Base-by-base conservation (phyloP, 2,797 vertebrate species). In the Microcaecilia unicolor region DNA sequence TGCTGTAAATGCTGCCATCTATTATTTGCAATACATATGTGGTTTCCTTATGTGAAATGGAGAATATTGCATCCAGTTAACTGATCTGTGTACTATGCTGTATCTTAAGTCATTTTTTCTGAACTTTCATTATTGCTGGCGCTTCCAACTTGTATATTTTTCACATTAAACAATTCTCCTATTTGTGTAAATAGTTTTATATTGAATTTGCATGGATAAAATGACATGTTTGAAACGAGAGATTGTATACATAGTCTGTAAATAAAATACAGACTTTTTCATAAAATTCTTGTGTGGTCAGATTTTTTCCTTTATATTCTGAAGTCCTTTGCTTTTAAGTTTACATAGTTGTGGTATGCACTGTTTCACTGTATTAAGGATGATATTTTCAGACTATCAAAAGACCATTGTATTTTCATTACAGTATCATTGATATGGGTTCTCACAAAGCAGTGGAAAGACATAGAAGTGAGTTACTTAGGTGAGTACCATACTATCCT, bases 221-320 rank as follows among this genome's bases (percentile, higher is more conserved):
- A 7, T 38, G 41, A 10, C 51, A 8, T 54, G 67, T 74, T 60
- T 55, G 62, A 67, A 55, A 43, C 47, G 22, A 41, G 49, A n/a
- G n/a, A n/a, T n/a, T n/a, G 22, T 85, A 79, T 83, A 81, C 48
- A 84, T 83, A 81, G 51, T 58, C 58, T 65, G 60, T 89, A 83
- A 89, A 86, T 76, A 88, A 83, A 87, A 64, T 73, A 68, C 70
- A 83, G 69, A 68, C 59, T 67, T 48, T 87, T 89, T 90, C 76
- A 70, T 86, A 80, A 75, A n/a, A 47, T 50, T 47, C 52, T 55
- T 31, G 48, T 19, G 33, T 59, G 48, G 57, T 64, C 33, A 42
- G 34, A 25, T 64, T 48, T 31, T 4, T 51, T 29, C 15, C 2
- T 51, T 50, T 41, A 8, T 23, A 8, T 7, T 8, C 22, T 7